These are phyloP conservation scores for Pangasius krempfi DNA, from an alignment of 2,797 vertebrate species.

Conservation along the genomic window DNA sequence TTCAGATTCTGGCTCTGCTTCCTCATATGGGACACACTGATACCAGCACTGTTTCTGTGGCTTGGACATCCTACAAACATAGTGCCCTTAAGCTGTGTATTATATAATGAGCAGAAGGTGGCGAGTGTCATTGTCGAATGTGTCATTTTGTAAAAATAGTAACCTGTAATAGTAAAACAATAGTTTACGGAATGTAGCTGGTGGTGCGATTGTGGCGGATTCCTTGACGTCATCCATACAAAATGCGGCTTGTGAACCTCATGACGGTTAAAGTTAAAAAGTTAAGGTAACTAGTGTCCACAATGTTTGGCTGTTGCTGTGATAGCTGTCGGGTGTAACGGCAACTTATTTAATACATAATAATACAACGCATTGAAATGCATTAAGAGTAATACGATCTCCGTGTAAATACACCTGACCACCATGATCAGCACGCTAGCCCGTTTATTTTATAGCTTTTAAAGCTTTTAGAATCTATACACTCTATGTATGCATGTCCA, in stretches of 20 bases:
- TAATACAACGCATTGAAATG: too few relatives aligned
- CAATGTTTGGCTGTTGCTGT: neutral
- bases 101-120: conserved; percentile 7
- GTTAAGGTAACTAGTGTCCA: neutral
- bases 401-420: neutral
- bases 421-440: neutral
- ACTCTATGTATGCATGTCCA: neutral
- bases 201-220: neutral
- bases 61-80: neutral
- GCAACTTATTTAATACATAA: neutral
- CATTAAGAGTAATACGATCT: neutral
- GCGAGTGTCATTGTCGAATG: neutral
- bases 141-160: neutral
- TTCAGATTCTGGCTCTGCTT: conserved; percentile 24
- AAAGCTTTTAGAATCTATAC: neutral
- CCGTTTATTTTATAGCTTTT: neutral
- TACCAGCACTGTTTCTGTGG: conserved; percentile 25
- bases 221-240: neutral
- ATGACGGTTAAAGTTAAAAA: neutral
- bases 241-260: neutral
- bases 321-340: neutral
- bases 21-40: conserved; percentile 36
- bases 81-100: neutral
- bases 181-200: neutral
- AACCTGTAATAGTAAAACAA: neutral